Evolutionary conservation across 1,140 invertebrate genomes (phyloP).

Genomic region (Aradophagus sp.): DNA sequence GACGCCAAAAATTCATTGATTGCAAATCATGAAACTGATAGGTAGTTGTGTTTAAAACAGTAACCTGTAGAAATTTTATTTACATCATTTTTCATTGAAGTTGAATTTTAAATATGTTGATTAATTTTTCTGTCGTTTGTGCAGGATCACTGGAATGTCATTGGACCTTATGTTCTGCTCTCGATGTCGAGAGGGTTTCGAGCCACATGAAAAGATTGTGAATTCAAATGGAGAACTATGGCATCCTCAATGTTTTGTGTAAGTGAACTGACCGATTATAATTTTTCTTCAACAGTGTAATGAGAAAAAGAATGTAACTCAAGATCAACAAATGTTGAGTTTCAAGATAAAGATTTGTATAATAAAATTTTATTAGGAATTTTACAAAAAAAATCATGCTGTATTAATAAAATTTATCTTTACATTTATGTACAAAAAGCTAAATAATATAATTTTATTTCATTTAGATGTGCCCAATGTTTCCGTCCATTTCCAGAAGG

Average conservation of each 20-base stretch:
- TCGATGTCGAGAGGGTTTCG: conserved; percentile 94
- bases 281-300: no score
- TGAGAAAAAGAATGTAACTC: no score
- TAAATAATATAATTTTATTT: neutral
- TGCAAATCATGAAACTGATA: conserved; percentile 15
- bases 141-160: conserved; percentile 85
- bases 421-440: no score
- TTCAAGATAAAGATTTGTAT: no score
- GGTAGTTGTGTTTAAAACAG: conserved; percentile 25
- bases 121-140: conserved; percentile 61
- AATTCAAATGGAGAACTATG: conserved; percentile 98
- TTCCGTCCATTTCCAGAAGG: conserved; percentile 98
- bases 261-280: no score
- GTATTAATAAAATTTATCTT: no score
- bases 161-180: conserved; percentile 94
- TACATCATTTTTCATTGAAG: neutral
- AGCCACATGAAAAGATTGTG: conserved; percentile 97
- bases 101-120: conserved; percentile 10
- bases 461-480: conserved; percentile 98
- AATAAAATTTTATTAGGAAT: no score
- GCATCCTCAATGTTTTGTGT: conserved; percentile 99
- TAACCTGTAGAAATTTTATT: conserved; percentile 13
- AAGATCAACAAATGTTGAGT: no score
- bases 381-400: no score
- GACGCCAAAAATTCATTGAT: conserved; percentile 7